These are phyloP conservation scores for Serilophus lunatus DNA, from an alignment of 2,113 vertebrate species.

Conservation along the genomic window DNA sequence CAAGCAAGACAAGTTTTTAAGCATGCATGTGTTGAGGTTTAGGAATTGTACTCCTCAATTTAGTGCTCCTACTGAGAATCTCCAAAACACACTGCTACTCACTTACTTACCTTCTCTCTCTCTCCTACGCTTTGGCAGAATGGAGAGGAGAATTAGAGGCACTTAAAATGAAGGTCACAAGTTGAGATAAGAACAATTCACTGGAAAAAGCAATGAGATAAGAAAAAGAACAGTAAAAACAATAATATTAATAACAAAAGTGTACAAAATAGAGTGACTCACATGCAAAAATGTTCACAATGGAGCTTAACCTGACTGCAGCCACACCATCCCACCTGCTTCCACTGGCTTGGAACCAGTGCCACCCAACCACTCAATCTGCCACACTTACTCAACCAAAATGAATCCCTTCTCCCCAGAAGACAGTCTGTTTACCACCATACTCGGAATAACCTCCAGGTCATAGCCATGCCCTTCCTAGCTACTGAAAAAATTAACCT, in stretches of 20 bases:
- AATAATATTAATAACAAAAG: too few species aligned
- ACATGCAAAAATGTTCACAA: too few species aligned
- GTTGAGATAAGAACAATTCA: background rate
- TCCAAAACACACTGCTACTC: background rate
- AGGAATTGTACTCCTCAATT: background rate
- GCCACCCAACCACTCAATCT: too few species aligned
- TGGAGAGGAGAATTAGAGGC: background rate
- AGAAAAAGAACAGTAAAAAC: too few species aligned
- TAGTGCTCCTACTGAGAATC: background rate
- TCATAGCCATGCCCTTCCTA: background rate
- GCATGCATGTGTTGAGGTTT: background rate
- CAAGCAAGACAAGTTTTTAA: background rate
- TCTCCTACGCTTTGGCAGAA: background rate
- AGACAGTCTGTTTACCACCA: too few species aligned
- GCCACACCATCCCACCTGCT: too few species aligned
- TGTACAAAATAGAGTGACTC: too few species aligned
- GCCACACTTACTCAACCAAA: rapidly evolving
- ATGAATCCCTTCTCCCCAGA: background rate
- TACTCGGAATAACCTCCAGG: background rate
- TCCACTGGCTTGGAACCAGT: background rate
- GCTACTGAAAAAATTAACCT: too few species aligned
- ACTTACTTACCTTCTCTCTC: background rate
- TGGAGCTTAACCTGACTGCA: rapidly evolving
- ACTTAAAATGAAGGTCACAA: background rate
- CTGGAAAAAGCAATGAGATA: too few species aligned